These are phyloP conservation scores for Motacilla tschutschensis DNA, from an alignment of 2,113 vertebrate genomes.

Conservation along the genomic window DNA sequence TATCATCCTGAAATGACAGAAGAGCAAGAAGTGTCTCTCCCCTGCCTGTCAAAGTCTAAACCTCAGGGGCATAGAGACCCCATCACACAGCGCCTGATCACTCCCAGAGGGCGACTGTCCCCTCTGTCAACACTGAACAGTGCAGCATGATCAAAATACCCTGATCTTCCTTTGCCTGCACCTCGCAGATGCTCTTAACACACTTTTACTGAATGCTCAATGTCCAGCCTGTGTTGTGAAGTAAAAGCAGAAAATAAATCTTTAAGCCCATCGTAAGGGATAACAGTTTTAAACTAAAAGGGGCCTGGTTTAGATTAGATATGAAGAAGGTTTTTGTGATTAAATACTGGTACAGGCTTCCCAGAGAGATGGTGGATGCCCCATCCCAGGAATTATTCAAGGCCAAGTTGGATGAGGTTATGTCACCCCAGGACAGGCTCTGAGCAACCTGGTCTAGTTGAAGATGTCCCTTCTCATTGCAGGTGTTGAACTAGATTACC, in stretches of 20 bases:
- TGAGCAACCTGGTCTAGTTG: not conserved
- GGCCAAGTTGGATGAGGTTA: not conserved
- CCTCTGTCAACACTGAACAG: not conserved
- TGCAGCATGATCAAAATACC: not conserved
- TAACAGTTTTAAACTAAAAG: not conserved
- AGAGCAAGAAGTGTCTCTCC: not conserved
- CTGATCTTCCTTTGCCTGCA: not conserved
- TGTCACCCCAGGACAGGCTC: not conserved
- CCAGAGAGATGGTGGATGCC: not conserved
- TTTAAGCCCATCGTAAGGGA: not conserved
- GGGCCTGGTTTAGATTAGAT: not conserved
- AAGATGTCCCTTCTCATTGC: not conserved
- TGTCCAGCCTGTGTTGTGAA: not conserved
- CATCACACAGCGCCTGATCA: not conserved
- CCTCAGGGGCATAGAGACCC: not conserved
- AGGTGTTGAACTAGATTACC: not conserved
- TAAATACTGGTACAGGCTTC: not conserved
- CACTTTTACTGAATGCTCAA: not conserved
- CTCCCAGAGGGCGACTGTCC: too few species aligned
- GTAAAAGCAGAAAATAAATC: not conserved
- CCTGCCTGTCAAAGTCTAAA: not conserved
- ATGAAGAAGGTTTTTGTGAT: not conserved
- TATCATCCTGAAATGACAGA: not conserved
- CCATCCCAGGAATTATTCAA: not conserved
- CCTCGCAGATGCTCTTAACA: not conserved